Evolutionary conservation across 2,888 invertebrate genomes (phyloP).

Genomic region (Drosophila limbata): DNA sequence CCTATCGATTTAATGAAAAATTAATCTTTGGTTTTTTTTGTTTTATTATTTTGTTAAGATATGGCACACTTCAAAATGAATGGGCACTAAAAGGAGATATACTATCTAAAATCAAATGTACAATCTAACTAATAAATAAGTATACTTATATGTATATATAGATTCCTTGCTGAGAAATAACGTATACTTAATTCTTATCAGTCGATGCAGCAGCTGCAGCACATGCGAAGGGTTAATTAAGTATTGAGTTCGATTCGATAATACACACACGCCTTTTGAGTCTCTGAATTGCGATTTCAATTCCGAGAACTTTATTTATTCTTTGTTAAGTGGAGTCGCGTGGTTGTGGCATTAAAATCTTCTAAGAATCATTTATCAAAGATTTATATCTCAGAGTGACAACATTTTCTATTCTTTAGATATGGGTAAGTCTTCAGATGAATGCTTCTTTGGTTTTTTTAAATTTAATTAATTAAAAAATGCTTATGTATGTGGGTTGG

Average conservation of each 20-base stretch:
- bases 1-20: constrained; percentile 46
- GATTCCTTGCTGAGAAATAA: background rate
- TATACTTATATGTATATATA: constrained; percentile 3
- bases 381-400: background rate
- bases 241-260: constrained; percentile 5
- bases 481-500: too few relatives aligned
- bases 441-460: too few relatives aligned
- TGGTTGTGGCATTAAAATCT: background rate
- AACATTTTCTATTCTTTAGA: background rate
- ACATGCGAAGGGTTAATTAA: background rate
- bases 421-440: background rate
- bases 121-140: constrained; percentile 1
- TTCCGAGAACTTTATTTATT: constrained; percentile 7
- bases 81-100: constrained; percentile 1
- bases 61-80: background rate
- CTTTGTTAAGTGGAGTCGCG: background rate
- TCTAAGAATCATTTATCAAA: background rate
- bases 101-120: constrained; percentile 5
- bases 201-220: constrained; percentile 3
- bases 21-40: constrained; percentile 21
- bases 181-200: constrained; percentile 10
- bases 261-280: constrained; percentile 15
- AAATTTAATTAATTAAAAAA: too few relatives aligned
- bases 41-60: constrained; percentile 4
- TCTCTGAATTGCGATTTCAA: background rate